Evolutionary conservation across 2,888 invertebrate genomes (phyloP).

Genomic region (Lathronympha strigana): DNA sequence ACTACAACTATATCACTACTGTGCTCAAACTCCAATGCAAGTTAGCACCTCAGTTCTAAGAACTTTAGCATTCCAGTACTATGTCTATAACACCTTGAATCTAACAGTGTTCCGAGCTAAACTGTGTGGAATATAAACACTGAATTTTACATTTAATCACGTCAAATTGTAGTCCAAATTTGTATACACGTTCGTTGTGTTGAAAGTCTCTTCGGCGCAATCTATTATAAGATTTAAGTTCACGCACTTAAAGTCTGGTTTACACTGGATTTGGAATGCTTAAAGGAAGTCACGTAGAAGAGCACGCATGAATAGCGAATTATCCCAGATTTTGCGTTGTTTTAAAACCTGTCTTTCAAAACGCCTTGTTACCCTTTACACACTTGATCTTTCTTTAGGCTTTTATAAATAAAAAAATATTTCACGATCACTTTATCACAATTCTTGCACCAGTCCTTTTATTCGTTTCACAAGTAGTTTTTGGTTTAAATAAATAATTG

Average conservation of each 20-base stretch:
- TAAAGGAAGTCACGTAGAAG: constrained; percentile 15
- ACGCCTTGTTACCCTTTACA: constrained; percentile 6
- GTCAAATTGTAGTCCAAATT: constrained; percentile 8
- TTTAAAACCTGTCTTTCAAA: constrained; percentile 8
- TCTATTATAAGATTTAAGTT: constrained; percentile 5
- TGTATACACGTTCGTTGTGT: constrained; percentile 13
- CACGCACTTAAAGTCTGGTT: not conserved
- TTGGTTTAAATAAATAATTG: constrained; percentile 37
- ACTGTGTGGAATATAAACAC: constrained; percentile 1
- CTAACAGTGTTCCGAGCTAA: not conserved
- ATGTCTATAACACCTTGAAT: constrained; percentile 11
- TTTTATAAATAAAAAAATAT: constrained; percentile 3
- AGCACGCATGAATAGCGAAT: constrained; percentile 10
- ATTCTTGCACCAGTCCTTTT: constrained; percentile 47
- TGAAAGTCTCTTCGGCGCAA: constrained; percentile 10
- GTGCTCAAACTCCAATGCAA: constrained; percentile 1
- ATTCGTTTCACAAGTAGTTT: not conserved
- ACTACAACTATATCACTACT: constrained; percentile 9
- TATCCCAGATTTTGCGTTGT: constrained; percentile 8
- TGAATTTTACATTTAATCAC: not conserved
- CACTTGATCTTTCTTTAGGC: constrained; percentile 17
- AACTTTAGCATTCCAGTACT: constrained; percentile 3
- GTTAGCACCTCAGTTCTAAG: not conserved
- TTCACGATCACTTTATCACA: constrained; percentile 47
- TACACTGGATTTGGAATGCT: not conserved